Percentiles rank a stretch among this genome's conserved stretches.
These are phyloP conservation scores for Lacerta viridis DNA, from an alignment of 2,797 vertebrate species.

Conservation along the genomic window DNA sequence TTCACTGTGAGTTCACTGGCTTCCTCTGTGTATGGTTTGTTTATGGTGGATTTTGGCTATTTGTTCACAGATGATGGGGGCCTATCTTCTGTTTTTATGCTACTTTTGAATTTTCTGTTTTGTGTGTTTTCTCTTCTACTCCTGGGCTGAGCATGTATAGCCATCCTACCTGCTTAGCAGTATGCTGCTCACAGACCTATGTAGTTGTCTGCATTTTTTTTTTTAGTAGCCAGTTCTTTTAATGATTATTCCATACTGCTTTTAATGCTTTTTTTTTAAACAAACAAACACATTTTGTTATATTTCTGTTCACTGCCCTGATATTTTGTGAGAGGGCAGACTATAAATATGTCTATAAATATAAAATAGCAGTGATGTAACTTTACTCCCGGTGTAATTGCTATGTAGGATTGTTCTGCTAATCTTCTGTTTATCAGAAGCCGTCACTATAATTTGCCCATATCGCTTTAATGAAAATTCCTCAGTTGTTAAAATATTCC, in stretches of 20 bases:
- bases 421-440: neutral
- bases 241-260: too few species aligned
- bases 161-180: too few species aligned
- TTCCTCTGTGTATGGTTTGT: neutral
- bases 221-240: too few species aligned
- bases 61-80: neutral
- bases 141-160: neutral
- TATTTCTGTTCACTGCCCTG: too few species aligned
- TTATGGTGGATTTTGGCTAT: neutral
- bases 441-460: neutral
- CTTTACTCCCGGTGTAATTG: neutral
- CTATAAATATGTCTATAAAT: too few species aligned
- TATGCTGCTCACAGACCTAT: too few species aligned
- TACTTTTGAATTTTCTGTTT: neutral
- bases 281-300: too few species aligned
- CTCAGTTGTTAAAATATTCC: conserved; percentile 59
- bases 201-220: too few species aligned
- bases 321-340: too few species aligned
- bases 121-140: neutral
- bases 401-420: neutral
- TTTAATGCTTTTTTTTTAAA: too few species aligned
- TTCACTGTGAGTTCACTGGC: neutral
- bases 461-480: neutral
- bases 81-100: neutral
- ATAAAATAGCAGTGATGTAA: too few species aligned